phyloP scores from a whole-genome alignment of 2,797 vertebrate genomes.

The Peromyscus melanophrys region DNA sequence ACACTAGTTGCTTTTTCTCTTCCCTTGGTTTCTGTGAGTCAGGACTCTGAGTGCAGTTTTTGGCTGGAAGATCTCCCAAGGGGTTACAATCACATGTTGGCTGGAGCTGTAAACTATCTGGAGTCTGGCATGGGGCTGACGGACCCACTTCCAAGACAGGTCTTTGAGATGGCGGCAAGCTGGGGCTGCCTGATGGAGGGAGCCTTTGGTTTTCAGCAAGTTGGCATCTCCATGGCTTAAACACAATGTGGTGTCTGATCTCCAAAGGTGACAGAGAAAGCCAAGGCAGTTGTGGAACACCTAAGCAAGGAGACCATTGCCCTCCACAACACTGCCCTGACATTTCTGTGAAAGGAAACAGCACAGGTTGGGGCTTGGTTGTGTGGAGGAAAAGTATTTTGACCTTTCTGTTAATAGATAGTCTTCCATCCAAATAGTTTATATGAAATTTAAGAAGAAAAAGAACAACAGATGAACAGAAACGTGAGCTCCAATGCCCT shows the following conservation, averaged over 20 bases:
- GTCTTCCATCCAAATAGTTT: constrained; percentile 46
- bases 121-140: not conserved
- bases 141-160: not conserved
- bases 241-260: not conserved
- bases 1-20: not conserved
- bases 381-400: constrained; percentile 49
- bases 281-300: not conserved
- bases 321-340: not conserved
- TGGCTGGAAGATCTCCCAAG: not conserved
- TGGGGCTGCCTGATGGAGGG: not conserved
- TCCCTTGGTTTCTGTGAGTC: not conserved
- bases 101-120: not conserved
- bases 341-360: not conserved
- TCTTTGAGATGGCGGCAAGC: not conserved
- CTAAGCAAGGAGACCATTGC: not conserved
- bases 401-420: constrained; percentile 47
- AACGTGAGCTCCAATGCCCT: not conserved
- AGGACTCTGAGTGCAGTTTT: not conserved
- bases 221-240: not conserved
- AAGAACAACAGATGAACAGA: constrained; percentile 44
- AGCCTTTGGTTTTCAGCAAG: not conserved
- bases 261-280: not conserved
- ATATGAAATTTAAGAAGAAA: constrained; percentile 61
- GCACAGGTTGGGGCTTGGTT: not conserved
- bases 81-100: not conserved